Evolutionary conservation across 2,113 vertebrate species (phyloP), one percentile per base, ranked within the genome.

Genomic region (Burhinus bistriatus): DNA sequence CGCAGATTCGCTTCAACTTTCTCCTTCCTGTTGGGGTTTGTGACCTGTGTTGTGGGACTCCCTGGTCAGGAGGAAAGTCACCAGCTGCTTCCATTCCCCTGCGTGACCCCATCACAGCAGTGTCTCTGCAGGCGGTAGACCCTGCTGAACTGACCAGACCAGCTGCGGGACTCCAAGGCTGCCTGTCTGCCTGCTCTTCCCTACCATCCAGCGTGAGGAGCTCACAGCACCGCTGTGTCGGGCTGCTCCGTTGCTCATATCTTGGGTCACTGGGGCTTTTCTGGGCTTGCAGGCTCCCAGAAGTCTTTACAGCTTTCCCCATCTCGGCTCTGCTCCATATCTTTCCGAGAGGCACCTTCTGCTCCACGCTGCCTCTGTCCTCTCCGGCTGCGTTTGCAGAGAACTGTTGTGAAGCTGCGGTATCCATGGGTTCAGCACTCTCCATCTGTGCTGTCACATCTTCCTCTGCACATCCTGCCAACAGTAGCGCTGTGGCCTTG

Each of bases 161-260:
- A 13, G 44, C 44, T 40, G 44, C 16, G 4, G 54, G 44, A 26
- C 55, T 8, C 11, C 6, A 1, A 11, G 29, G 47, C n/a, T 49
- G 52, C 29, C 42, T 40, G 29, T 18, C 72, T n/a, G 61, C 52
- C 11, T 57, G 64, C n/a, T 57, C 51, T 47, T 40, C 29, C n/a
- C 11, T 38, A 14, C 6, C 15, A 1, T 58, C 42, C 2, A 1
- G 23, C 11, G 1, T 12, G 12, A 58, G 62, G n/a, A 77, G 62
- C 62, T 58, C 52, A 3, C 34, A 22, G 61, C 3, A 1, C 12
- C 6, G 6, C 19, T 12, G 19, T 18, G 25, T 19, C 27, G 6
- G 7, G 38, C 26, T 70, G 73, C 38, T 87, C 54, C 5, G 0
- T 29, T 51, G 72, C 54, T 78, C 54, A n/a, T n/a, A 5, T 26